phyloP scores from a whole-genome alignment of 2,797 vertebrate genomes.

The Uromys caudimaculatus region DNA sequence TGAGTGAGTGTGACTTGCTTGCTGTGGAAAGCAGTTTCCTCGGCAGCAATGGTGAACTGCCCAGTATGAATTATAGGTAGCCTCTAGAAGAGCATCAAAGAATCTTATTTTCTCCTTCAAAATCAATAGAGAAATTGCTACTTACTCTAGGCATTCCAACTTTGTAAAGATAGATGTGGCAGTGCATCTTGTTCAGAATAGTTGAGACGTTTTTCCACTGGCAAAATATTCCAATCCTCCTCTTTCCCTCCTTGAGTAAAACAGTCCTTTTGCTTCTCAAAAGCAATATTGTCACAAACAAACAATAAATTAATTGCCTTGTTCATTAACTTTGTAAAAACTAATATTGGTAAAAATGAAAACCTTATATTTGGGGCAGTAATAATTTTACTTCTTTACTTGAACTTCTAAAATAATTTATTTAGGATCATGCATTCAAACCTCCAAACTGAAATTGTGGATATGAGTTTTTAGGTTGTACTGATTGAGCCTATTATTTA shows the following conservation, averaged over 20 bases:
- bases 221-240: conserved; percentile 13
- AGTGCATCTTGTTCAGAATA: conserved; percentile 36
- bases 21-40: conserved; percentile 54
- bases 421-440: conserved; percentile 34
- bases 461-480: not conserved
- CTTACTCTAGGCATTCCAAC: not conserved
- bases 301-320: not conserved
- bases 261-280: not conserved
- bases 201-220: conserved; percentile 30
- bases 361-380: conserved; percentile 48
- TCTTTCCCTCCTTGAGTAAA: conserved; percentile 2
- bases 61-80: conserved; percentile 56
- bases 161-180: conserved; percentile 43
- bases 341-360: conserved; percentile 36
- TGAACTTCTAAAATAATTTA: not conserved
- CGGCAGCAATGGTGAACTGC: conserved; percentile 43
- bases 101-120: conserved; percentile 49
- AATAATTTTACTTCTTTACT: conserved; percentile 57
- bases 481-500: not conserved
- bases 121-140: conserved; percentile 65
- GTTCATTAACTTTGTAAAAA: conserved; percentile 48
- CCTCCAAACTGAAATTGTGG: conserved; percentile 28
- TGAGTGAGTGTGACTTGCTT: conserved; percentile 20
- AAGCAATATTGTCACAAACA: conserved; percentile 51
- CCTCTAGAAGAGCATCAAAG: conserved; percentile 47